Evolutionary conservation across 2,797 vertebrate genomes (phyloP).

Genomic region (Neosilurus hyrtlii): DNA sequence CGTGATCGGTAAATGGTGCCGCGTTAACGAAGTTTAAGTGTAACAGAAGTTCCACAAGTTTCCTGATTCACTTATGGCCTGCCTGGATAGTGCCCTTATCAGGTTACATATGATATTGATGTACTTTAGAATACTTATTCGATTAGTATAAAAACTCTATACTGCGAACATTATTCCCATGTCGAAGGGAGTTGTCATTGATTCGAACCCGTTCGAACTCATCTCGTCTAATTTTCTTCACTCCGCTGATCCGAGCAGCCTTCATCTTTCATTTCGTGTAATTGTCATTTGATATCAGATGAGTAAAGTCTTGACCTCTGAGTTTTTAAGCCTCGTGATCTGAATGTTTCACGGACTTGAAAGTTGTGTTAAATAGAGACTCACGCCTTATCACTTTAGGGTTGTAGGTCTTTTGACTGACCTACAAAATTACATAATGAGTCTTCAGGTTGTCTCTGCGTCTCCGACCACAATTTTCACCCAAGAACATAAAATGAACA

Average conservation of each 20-base stretch:
- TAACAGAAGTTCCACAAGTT: slow-evolving; percentile 38
- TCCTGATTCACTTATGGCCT: slow-evolving; percentile 31
- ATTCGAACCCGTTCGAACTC: neutral
- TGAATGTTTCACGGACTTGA: slow-evolving; percentile 1
- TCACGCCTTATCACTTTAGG: neutral
- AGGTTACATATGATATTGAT: slow-evolving; percentile 22
- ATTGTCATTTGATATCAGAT: neutral
- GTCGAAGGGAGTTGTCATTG: slow-evolving; percentile 2
- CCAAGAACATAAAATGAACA: neutral
- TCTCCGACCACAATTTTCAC: slow-evolving; percentile 17
- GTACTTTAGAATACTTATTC: slow-evolving; percentile 27
- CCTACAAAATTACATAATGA: slow-evolving; percentile 23
- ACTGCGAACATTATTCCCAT: neutral
- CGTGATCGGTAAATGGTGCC: slow-evolving; percentile 31
- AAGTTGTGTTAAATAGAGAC: neutral
- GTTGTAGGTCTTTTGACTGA: neutral
- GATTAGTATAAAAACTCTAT: slow-evolving; percentile 20
- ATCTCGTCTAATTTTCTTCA: neutral
- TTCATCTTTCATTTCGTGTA: neutral
- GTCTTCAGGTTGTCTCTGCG: neutral
- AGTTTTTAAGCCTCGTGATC: neutral
- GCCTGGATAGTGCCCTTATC: slow-evolving; percentile 29
- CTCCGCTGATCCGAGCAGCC: neutral
- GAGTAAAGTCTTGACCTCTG: neutral
- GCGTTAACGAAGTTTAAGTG: slow-evolving; percentile 32